phyloP scores from a whole-genome alignment of 2,797 vertebrate species.

The Orestias chungarensis region DNA sequence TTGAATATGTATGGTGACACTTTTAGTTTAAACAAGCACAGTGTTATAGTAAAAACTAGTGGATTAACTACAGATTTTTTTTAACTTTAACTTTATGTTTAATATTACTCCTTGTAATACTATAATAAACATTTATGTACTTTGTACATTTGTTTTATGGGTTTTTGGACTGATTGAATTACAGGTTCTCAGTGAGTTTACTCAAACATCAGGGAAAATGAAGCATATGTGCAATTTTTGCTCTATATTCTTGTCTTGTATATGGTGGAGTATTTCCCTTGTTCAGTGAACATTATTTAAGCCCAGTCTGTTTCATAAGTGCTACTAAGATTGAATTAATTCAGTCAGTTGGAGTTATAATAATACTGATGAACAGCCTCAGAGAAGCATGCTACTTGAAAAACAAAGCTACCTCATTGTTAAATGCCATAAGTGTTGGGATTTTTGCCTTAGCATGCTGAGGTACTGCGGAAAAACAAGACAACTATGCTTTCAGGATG shows the following conservation, averaged over 20 bases:
- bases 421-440: constrained; percentile 32
- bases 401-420: constrained; percentile 24
- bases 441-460: constrained; percentile 13
- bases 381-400: neutral
- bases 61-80: no score
- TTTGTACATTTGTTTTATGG: constrained; percentile 17
- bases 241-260: neutral
- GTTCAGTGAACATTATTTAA: constrained; percentile 13
- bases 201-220: neutral
- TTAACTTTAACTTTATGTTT: no score
- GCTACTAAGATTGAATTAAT: constrained; percentile 30
- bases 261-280: neutral
- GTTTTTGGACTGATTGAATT: constrained; percentile 46
- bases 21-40: no score
- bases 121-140: no score
- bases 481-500: constrained; percentile 52
- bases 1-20: no score
- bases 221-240: neutral
- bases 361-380: constrained; percentile 8
- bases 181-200: constrained; percentile 24
- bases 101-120: no score
- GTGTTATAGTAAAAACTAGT: no score
- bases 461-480: constrained; percentile 37
- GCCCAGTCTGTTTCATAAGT: neutral
- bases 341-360: constrained; percentile 20